Conservation (phyloP, 2,888 invertebrate species). For the Diaprepes abbreviatus region DNA sequence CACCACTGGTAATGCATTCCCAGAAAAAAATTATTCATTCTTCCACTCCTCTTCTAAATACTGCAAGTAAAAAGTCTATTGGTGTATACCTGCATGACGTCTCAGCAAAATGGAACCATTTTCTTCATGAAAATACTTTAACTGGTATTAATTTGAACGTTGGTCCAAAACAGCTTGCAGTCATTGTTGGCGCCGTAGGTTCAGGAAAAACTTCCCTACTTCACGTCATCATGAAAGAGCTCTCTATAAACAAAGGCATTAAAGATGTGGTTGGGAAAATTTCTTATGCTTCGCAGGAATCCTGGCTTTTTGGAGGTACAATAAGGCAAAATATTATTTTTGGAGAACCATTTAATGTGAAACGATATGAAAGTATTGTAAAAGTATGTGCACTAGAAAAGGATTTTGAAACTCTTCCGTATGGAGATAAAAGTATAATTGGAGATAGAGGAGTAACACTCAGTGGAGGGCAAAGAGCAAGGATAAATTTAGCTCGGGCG, state of each 20-base stretch:
- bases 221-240: slow-evolving; percentile 80
- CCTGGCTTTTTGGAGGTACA: slow-evolving; percentile 82
- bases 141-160: slow-evolving; percentile 55
- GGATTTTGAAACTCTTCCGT: slow-evolving; percentile 79
- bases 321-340: slow-evolving; percentile 86
- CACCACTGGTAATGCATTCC: slow-evolving; percentile 39
- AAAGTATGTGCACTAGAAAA: slow-evolving; percentile 75
- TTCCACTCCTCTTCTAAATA: slow-evolving; percentile 56
- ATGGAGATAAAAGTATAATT: slow-evolving; percentile 81
- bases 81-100: slow-evolving; percentile 55
- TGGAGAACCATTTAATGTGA: slow-evolving; percentile 74
- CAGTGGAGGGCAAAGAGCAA: slow-evolving; percentile 86
- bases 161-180: slow-evolving; percentile 58
- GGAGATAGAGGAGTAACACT: slow-evolving; percentile 82
- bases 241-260: slow-evolving; percentile 74
- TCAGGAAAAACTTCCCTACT: slow-evolving; percentile 79
- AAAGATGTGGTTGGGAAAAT: slow-evolving; percentile 74
- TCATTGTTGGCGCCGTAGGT: slow-evolving; percentile 77
- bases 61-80: slow-evolving; percentile 45
- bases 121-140: slow-evolving; percentile 53
- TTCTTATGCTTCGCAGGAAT: slow-evolving; percentile 84
- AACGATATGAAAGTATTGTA: slow-evolving; percentile 69
- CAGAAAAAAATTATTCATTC: slow-evolving; percentile 59
- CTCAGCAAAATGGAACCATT: slow-evolving; percentile 55
- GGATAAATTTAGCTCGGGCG: slow-evolving; percentile 83